Conservation (phyloP, 2,113 vertebrate species). For the Phaethon lepturus region DNA sequence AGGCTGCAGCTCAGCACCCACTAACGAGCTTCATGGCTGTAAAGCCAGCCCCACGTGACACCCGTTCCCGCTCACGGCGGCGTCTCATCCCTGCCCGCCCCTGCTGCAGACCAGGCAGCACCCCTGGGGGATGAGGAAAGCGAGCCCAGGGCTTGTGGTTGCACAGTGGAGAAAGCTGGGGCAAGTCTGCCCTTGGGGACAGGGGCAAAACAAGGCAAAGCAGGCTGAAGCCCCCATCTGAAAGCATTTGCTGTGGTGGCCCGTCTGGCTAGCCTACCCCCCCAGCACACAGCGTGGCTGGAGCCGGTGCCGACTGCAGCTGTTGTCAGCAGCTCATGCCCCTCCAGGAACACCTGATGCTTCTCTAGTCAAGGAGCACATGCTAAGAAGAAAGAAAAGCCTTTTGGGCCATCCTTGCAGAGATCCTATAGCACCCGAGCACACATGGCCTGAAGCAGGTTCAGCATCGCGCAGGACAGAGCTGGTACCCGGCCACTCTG, state of each 20-base stretch:
- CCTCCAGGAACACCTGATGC: background rate
- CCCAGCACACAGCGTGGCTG: background rate
- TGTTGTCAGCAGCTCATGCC: background rate
- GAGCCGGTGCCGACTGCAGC: accelerated
- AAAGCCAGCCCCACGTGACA: background rate
- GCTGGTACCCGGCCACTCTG: background rate
- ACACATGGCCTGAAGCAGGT: background rate
- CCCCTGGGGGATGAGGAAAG: background rate
- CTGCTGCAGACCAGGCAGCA: background rate
- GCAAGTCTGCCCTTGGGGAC: background rate
- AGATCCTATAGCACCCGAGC: background rate
- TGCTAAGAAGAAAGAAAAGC: background rate
- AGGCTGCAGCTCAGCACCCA: background rate
- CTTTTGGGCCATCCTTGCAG: background rate
- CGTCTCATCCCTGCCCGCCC: background rate
- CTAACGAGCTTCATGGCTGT: accelerated
- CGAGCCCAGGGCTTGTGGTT: background rate
- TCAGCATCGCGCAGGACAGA: background rate
- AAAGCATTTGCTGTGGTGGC: background rate
- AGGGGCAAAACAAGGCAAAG: background rate
- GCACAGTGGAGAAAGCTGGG: background rate
- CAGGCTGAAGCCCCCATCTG: background rate
- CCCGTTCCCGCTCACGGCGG: accelerated
- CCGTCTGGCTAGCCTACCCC: background rate
- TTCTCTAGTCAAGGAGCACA: background rate